Base-by-base conservation (phyloP, 2,888 invertebrate species). In the Drosophila koepferae region DNA sequence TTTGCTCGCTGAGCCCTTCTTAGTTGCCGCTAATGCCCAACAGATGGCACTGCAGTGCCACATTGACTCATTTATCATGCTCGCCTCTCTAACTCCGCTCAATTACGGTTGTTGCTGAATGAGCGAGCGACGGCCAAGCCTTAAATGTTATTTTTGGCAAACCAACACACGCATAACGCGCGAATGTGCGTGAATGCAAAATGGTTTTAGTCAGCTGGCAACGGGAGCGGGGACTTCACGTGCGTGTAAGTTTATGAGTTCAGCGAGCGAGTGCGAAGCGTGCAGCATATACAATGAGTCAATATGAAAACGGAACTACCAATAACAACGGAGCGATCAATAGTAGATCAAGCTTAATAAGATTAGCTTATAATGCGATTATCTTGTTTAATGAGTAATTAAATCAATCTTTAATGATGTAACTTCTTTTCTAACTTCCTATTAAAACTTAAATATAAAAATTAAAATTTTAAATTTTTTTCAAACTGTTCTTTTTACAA, bases 41-140 rank as follows among this genome's bases (percentile, higher is more conserved):
- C 87, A 86, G 85, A 86, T 86, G 85, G 85, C 84, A 58, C 63
- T 73, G 67, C 51, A 31, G 55, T 43, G 34, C 41, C 18, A 10
- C 53, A 10, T 58, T 70, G 54, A 63, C 63, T 63, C 79, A 67
- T 53, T 71, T 63, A 60, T 67, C 53, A 59, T 54, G 64, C 53
- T 44, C 41, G 23, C 7, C 49, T 34, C 34, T 64, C 76, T 80
- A 75, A 78, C 62, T 80, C 68, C 75, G 64, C 67, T 61, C 56
- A 34, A 38, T 36, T 36, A n/a, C 28, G 51, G 61, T 28, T 58
- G 61, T 41, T 61, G 40, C 34, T 59, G 28, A 44, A 56, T 72
- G 56, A 56, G 55, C 63, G 56, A 51, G 55, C 55, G 58, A 59
- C 59, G 63, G 72, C 70, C 80, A 75, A 77, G 67, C 77, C 77